Percentiles rank a stretch among this genome's conserved stretches.
These are phyloP conservation scores for Volucella zonaria DNA, from an alignment of 2,888 invertebrate genomes.

Conservation along the genomic window DNA sequence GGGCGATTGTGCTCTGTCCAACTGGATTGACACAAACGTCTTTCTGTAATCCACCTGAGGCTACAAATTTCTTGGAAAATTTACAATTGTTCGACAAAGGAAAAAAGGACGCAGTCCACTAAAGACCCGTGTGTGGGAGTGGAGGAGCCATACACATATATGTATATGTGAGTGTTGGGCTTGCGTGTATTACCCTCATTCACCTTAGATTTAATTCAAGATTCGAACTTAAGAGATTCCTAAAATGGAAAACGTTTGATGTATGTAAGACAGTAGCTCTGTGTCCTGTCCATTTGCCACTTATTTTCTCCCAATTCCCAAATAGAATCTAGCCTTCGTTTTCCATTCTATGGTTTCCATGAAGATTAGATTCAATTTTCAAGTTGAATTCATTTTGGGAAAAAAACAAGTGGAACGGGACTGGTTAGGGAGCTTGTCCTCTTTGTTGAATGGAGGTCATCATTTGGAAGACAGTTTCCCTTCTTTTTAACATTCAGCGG, in stretches of 20 bases:
- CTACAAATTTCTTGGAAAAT: slow-evolving; percentile 16
- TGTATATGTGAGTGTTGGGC: not conserved
- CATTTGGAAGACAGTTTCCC: too few species aligned
- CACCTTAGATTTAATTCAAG: slow-evolving; percentile 29
- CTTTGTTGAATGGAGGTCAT: too few species aligned
- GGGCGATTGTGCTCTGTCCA: too few species aligned
- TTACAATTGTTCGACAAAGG: not conserved
- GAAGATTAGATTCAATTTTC: slow-evolving; percentile 50
- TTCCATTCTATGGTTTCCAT: not conserved
- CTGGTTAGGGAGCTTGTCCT: too few species aligned
- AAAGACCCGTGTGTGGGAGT: too few species aligned
- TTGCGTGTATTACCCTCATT: not conserved
- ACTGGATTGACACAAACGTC: not conserved
- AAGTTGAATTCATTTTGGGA: slow-evolving; percentile 53
- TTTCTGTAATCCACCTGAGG: slow-evolving; percentile 12
- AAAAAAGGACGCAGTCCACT: not conserved
- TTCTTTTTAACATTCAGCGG: too few species aligned
- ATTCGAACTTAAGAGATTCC: slow-evolving; percentile 8
- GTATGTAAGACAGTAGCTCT: not conserved
- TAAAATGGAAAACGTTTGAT: slow-evolving; percentile 11
- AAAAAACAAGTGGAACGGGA: too few species aligned
- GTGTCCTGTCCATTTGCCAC: slow-evolving; percentile 18
- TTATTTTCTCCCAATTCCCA: not conserved
- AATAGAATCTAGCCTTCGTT: not conserved
- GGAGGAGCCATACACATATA: too few species aligned